Conservation (phyloP, 30 jellyfish, hydroid and myxozoan species). For the Chironex yamaguchii region DNA sequence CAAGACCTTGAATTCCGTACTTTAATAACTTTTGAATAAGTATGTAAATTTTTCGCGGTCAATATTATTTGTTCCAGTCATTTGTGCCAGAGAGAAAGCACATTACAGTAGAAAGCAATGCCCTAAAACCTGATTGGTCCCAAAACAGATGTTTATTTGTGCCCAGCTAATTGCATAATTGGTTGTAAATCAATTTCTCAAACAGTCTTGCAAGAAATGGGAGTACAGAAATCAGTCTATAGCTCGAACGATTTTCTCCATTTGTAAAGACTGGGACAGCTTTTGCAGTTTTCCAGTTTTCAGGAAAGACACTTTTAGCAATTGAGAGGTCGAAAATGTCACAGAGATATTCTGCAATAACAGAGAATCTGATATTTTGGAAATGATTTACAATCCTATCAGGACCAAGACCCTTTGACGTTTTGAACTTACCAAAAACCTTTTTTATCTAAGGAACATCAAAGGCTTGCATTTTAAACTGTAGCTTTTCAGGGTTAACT, state of each 20-base stretch:
- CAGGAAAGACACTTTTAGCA: conserved; percentile 5
- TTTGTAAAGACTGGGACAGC: neutral
- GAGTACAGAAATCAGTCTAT: conserved; percentile 32
- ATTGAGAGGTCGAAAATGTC: neutral
- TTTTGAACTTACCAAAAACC: conserved; percentile 21
- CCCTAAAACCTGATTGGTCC: conserved; percentile 22
- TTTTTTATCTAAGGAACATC: neutral
- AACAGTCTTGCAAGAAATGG: conserved; percentile 28
- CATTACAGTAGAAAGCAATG: conserved; percentile 11
- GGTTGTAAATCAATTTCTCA: conserved; percentile 5
- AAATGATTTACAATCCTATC: conserved; percentile 13
- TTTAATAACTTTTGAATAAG: too few species aligned
- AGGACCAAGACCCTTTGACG: conserved; percentile 32
- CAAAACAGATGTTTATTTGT: neutral
- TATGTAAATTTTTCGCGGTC: too few species aligned
- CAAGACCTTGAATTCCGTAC: too few species aligned
- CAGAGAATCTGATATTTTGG: neutral
- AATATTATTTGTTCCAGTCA: conserved; percentile 47
- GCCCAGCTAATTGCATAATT: conserved; percentile 18
- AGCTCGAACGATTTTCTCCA: conserved; percentile 1
- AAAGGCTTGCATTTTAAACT: neutral
- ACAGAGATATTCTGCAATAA: neutral
- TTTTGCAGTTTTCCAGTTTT: neutral
- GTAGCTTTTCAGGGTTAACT: neutral
- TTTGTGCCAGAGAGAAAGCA: conserved; percentile 1